A percentile compares a stretch with the other conserved stretches of the same genome.
Conservation (phyloP, 2,113 vertebrate genomes). For the Nesoenas mayeri region DNA sequence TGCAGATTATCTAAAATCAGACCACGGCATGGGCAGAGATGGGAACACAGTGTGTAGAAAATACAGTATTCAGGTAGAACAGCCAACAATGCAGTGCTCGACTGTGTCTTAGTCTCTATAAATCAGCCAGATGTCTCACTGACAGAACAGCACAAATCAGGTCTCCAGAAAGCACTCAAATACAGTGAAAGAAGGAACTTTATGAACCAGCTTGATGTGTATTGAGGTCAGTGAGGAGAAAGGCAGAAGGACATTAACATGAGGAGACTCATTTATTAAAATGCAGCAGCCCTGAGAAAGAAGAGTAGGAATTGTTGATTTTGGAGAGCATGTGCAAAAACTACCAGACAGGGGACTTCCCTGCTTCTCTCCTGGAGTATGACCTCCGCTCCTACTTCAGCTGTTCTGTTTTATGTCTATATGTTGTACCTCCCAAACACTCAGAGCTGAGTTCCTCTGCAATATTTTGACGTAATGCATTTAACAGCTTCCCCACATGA, state of each 20-base stretch:
- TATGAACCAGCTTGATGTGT: not conserved
- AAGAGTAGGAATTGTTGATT: not conserved
- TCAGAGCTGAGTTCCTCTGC: not conserved
- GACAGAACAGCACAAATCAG: not conserved
- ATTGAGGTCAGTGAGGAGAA: not conserved
- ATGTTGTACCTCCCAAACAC: constrained; percentile 10
- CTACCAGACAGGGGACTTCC: not conserved
- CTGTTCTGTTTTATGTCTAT: constrained; percentile 44
- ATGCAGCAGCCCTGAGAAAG: not conserved
- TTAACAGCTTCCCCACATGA: constrained; percentile 49
- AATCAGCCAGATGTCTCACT: not conserved
- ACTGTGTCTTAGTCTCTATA: not conserved
- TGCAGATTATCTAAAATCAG: not conserved
- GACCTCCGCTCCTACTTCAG: not conserved
- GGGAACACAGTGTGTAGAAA: not conserved
- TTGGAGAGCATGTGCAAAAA: not conserved
- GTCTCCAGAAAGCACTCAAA: constrained; percentile 9
- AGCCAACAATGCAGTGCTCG: rapidly evolving
- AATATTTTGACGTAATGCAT: constrained; percentile 47
- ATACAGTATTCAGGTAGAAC: not conserved
- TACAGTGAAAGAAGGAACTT: not conserved
- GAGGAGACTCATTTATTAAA: constrained; percentile 7
- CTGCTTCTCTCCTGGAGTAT: not conserved
- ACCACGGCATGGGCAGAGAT: not conserved
- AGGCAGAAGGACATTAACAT: constrained; percentile 14